These are phyloP conservation scores for Aspidapion aeneum DNA, from an alignment of 2,888 invertebrate species.

Conservation along the genomic window DNA sequence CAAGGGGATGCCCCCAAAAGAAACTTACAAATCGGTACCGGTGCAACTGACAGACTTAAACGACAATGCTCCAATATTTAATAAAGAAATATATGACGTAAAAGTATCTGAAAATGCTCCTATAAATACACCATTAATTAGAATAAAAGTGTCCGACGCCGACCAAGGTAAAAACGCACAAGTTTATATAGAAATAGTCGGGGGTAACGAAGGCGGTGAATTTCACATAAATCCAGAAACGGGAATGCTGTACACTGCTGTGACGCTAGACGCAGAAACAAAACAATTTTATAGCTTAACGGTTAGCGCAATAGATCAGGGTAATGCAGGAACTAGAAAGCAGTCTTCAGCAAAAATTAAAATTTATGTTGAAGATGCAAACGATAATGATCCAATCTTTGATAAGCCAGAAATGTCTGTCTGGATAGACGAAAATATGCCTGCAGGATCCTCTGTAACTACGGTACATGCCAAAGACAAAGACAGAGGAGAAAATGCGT, in stretches of 20 bases:
- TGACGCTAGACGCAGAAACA: conserved; percentile 77
- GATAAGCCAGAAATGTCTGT: conserved; percentile 67
- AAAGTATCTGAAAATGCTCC: conserved; percentile 87
- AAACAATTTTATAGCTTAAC: conserved; percentile 83
- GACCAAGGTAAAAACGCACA: conserved; percentile 78
- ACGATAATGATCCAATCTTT: conserved; percentile 92
- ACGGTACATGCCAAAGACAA: conserved; percentile 82
- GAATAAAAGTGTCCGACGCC: conserved; percentile 81
- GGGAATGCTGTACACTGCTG: conserved; percentile 84
- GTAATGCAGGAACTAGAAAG: conserved; percentile 76
- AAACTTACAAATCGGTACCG: conserved; percentile 75
- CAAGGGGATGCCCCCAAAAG: conserved; percentile 73
- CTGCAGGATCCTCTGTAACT: conserved; percentile 79
- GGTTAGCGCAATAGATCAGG: conserved; percentile 86
- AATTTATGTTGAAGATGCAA: conserved; percentile 84
- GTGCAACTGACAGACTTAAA: conserved; percentile 78
- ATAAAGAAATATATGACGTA: conserved; percentile 81
- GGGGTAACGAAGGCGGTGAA: conserved; percentile 87
- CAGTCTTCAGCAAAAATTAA: conserved; percentile 90
- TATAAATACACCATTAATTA: conserved; percentile 81
- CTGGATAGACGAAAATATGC: conserved; percentile 81
- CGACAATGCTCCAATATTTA: conserved; percentile 86
- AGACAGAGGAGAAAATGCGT: conserved; percentile 93
- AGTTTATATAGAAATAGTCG: conserved; percentile 84
- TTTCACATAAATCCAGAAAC: conserved; percentile 85